Percentiles rank a stretch among this genome's conserved stretches.
Evolutionary conservation across 2,113 vertebrate genomes (phyloP).

Genomic region (Grammomys dolichurus): DNA sequence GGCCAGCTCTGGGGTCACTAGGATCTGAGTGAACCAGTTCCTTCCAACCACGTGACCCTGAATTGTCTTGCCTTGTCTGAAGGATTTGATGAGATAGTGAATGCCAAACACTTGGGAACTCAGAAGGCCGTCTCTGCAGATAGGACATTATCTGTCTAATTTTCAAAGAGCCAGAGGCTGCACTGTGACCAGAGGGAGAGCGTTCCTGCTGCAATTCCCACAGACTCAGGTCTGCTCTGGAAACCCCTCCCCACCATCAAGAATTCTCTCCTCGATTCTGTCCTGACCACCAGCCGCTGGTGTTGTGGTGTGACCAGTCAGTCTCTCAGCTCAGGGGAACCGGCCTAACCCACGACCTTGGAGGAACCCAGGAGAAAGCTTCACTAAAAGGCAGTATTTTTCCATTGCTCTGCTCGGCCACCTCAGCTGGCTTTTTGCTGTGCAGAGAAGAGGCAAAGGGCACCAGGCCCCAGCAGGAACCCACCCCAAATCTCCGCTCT

Average conservation of each 20-base stretch:
- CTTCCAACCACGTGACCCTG: neutral
- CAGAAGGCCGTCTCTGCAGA: neutral
- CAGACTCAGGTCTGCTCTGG: neutral
- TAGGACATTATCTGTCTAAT: neutral
- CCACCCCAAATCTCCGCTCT: constrained; percentile 43
- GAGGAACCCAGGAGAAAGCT: constrained; percentile 71
- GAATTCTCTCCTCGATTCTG: neutral
- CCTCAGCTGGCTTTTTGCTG: constrained; percentile 65
- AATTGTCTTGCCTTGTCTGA: neutral
- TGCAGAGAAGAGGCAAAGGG: constrained; percentile 37
- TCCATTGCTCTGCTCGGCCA: constrained; percentile 70
- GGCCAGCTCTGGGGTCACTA: neutral
- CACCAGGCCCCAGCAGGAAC: constrained; percentile 38
- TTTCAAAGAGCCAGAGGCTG: neutral
- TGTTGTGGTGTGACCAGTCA: neutral
- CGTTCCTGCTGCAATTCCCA: neutral
- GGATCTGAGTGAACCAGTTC: neutral
- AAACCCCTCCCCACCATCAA: neutral
- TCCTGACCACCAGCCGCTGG: neutral
- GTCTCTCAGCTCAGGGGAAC: constrained; percentile 29
- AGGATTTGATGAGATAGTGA: neutral
- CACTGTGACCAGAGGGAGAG: neutral
- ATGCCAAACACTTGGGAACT: neutral
- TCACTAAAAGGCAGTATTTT: constrained; percentile 77
- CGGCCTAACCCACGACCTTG: constrained; percentile 75